Base-by-base conservation (phyloP, 1,140 invertebrate species). In the Cyphomyrmex costatus region DNA sequence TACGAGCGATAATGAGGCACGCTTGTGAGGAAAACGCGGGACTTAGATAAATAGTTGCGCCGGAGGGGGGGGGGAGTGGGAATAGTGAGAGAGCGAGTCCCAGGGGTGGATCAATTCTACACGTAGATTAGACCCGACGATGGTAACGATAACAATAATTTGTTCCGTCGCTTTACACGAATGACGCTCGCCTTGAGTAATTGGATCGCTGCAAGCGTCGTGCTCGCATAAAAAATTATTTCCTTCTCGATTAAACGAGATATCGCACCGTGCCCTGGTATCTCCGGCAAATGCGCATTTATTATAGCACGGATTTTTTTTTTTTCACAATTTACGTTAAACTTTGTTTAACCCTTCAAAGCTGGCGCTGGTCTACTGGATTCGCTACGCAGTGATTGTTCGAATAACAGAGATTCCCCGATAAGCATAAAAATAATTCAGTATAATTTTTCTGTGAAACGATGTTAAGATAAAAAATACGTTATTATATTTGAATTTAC, bases 121-220 rank as follows among this genome's bases (percentile, higher is more conserved):
- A 60, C 79, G 68, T 73, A 83, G 79, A 83, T 83, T 83, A 73
- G 68, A 71, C 53, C 36, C 36, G 66, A 70, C 24, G 53, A 83
- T 74, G 58, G 79, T 27, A 73, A 46, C 53, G 79, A 83, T 83
- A 83, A 83, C 68, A 58, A 80, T 80, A 70, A 83, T 83, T 83
- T 73, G 79, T 73, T 60, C 79, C 66, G 66, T 71, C 79, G 51
- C 78, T 80, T 82, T 82, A 46, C 16, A 36, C 46, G 66, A 70
- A 73, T 33, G 66, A 71, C 33, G 78, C 24, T 60, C 36, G 14
- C 33, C 79, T 83, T 74, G 79, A 83, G 79, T 83, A 83, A 83
- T 83, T 74, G 79, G 79, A 83, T 83, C 53, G 66, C 30, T 27
- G 33, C 10, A 10, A 63, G 46, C 46, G 68, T 5, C 7, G 21